Conservation (phyloP, 2,888 invertebrate genomes). For the Mantis religiosa region DNA sequence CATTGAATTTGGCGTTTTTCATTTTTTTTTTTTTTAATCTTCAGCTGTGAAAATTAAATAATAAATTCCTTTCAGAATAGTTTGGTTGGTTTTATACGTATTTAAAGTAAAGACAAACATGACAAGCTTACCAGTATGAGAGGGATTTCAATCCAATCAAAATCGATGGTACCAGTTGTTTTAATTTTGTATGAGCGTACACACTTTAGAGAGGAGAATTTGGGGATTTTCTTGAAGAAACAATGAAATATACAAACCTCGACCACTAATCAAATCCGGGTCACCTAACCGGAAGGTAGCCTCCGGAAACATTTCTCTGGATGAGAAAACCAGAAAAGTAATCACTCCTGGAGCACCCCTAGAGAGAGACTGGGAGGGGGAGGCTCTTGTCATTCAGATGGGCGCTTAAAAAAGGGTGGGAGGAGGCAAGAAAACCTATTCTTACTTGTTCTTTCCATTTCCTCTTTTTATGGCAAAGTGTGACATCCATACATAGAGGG, state of each 20-base stretch:
- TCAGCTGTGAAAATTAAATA: too few relatives aligned
- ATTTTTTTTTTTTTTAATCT: too few relatives aligned
- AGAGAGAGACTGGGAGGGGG: neutral
- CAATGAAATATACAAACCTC: neutral
- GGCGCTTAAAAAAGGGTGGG: neutral
- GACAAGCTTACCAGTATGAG: too few relatives aligned
- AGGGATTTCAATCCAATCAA: too few relatives aligned
- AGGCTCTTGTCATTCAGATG: neutral
- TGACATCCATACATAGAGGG: conserved; percentile 11
- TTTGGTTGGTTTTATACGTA: too few relatives aligned
- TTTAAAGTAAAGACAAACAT: too few relatives aligned
- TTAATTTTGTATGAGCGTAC: too few relatives aligned
- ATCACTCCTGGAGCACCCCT: neutral
- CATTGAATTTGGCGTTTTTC: too few relatives aligned
- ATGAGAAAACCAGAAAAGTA: neutral
- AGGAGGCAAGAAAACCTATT: neutral
- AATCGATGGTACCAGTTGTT: too few relatives aligned
- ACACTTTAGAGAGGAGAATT: neutral
- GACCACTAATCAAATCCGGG: neutral
- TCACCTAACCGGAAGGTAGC: neutral
- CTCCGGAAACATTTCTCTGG: neutral
- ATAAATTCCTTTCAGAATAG: too few relatives aligned
- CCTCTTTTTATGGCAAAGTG: conserved; percentile 16
- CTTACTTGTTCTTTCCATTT: neutral
- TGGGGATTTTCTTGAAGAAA: neutral